Evolutionary conservation across 2,113 vertebrate species (phyloP).

Genomic region (Aldabrachelys gigantea): DNA sequence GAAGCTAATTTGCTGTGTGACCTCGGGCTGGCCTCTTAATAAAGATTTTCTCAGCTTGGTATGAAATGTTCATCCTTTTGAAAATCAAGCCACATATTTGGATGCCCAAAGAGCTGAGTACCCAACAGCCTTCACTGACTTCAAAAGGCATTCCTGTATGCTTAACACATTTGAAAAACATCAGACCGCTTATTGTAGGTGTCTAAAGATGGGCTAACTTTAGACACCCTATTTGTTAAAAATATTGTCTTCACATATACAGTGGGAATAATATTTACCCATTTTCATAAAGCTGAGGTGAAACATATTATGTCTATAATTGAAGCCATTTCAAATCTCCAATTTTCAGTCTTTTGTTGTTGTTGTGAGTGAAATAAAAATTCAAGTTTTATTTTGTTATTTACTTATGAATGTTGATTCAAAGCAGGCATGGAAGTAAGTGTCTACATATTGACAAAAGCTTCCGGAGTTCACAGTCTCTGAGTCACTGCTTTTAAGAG

Average conservation of each 20-base stretch:
- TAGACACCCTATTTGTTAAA: not conserved
- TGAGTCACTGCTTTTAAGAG: not conserved
- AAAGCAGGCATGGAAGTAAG: slow-evolving; percentile 11
- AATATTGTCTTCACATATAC: not conserved
- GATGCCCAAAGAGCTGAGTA: not conserved
- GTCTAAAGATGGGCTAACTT: not conserved
- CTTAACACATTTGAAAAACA: not conserved
- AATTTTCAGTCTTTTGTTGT: not conserved
- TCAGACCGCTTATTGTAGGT: not conserved
- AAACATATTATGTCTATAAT: not conserved
- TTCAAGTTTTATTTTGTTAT: not conserved
- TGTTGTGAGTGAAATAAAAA: not conserved
- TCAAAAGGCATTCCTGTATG: not conserved
- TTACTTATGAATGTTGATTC: not conserved
- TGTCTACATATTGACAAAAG: not conserved
- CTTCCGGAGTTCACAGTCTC: not conserved
- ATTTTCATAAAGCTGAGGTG: not conserved
- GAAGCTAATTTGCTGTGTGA: not conserved
- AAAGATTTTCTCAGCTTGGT: not conserved
- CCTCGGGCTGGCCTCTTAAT: not conserved
- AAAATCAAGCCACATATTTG: not conserved
- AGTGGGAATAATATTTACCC: not conserved
- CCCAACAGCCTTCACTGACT: not conserved
- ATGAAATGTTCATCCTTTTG: not conserved
- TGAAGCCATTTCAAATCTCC: not conserved